Base-by-base conservation (phyloP, 2,888 invertebrate species). In the Teleiodes luculella region DNA sequence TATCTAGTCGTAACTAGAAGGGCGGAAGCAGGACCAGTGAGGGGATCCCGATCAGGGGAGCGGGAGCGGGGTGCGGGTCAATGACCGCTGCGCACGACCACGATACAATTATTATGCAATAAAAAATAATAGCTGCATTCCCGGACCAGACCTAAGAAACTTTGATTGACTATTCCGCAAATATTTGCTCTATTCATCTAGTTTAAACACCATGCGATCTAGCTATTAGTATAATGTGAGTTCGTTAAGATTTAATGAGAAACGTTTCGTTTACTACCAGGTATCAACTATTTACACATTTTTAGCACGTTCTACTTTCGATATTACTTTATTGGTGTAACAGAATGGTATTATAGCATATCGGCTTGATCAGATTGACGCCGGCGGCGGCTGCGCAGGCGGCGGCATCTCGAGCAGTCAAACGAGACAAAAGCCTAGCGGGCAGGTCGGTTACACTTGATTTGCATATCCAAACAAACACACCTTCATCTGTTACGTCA, bases 61-160 rank as follows among this genome's bases (percentile, higher is more conserved):
- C 10, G 6, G 20, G 18, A 35, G 35, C 36, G n/a, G 28, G 14
- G 24, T 18, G 39, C 53, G 66, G 76, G 76, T 80, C 77, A 67
- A 56, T 72, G 83, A 80, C 81, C 80, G 76, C 65, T 58, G 63
- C 66, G 70, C 74, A 73, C 78, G 76, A 74, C 72, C 73, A 72
- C 73, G 66, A 63, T 70, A 73, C 76, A 76, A 79, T 79, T 80
- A 76, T 78, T 78, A 78, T 74, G 74, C 78, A 79, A 83, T 80
- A 81, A 77, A 80, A 78, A 78, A 77, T 71, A 74, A 75, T 71
- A 65, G 68, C 66, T 69, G 70, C 24, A 24, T 24, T 70, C 71
- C 72, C 68, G 60, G 69, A 72, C 48, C 28, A 43, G 43, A 43
- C 24, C 45, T 39, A 55, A 47, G 37, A 47, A 45, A 51, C 50